Conservation (phyloP, 2,797 vertebrate species). For the Dermochelys coriacea region DNA sequence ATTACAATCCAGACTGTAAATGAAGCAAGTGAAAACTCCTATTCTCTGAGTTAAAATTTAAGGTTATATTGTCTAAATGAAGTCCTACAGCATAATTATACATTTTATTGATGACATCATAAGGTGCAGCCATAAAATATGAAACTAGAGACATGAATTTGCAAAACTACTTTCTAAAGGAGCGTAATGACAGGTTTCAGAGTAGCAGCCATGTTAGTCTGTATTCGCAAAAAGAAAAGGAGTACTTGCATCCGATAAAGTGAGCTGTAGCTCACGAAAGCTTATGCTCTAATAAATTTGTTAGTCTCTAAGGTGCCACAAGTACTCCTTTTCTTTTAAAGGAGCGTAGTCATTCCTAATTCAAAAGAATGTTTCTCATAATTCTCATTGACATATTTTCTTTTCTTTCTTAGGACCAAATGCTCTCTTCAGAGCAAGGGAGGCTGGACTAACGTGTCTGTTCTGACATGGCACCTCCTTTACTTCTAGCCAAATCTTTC, state of each 20-base stretch:
- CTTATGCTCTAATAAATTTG: no score
- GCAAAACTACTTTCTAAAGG: background rate
- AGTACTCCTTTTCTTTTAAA: no score
- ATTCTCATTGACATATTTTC: background rate
- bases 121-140: background rate
- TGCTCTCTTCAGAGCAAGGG: background rate
- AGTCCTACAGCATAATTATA: background rate
- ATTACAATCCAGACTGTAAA: constrained; percentile 1
- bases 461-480: background rate
- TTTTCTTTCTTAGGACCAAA: background rate
- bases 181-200: no score
- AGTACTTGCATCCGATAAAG: no score
- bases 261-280: no score
- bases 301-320: no score
- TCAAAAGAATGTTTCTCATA: background rate
- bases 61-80: constrained; percentile 22
- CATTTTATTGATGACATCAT: background rate
- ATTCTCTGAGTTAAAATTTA: background rate
- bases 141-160: background rate
- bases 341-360: background rate
- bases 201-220: no score
- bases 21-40: background rate
- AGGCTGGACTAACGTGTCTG: background rate
- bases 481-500: background rate
- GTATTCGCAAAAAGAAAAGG: no score